Conservation (phyloP, 2,888 invertebrate genomes). For the Chrysolina americana region DNA sequence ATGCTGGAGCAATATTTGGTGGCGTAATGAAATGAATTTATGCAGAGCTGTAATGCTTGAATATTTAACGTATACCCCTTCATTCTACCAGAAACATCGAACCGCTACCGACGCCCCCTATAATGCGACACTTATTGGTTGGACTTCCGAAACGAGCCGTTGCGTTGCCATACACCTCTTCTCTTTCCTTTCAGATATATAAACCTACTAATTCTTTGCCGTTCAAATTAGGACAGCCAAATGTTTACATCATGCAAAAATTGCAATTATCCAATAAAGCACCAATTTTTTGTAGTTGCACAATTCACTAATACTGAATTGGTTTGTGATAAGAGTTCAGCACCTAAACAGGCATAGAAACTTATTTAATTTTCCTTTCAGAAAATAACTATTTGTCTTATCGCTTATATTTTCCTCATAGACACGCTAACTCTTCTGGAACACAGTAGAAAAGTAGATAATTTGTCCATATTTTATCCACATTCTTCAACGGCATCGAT, state of each 20-base stretch:
- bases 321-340: too few relatives aligned
- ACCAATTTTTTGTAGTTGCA: too few relatives aligned
- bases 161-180: background rate
- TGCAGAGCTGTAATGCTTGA: constrained; percentile 77
- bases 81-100: constrained; percentile 73
- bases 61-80: constrained; percentile 77
- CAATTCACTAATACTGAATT: too few relatives aligned
- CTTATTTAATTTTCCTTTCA: too few relatives aligned
- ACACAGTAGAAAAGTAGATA: too few relatives aligned
- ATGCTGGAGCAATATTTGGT: constrained; percentile 76
- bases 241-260: background rate
- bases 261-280: too few relatives aligned
- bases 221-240: background rate
- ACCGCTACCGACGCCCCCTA: constrained; percentile 65
- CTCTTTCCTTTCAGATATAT: background rate
- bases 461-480: too few relatives aligned
- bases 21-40: constrained; percentile 78
- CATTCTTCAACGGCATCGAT: too few relatives aligned
- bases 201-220: background rate
- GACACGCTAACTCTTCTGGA: too few relatives aligned
- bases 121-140: constrained; percentile 58
- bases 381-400: too few relatives aligned
- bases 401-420: too few relatives aligned
- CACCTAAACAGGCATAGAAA: too few relatives aligned
- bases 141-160: background rate